phyloP scores from a whole-genome alignment of 2,888 invertebrate genomes.

The Acanthococcus lagerstroemiae region DNA sequence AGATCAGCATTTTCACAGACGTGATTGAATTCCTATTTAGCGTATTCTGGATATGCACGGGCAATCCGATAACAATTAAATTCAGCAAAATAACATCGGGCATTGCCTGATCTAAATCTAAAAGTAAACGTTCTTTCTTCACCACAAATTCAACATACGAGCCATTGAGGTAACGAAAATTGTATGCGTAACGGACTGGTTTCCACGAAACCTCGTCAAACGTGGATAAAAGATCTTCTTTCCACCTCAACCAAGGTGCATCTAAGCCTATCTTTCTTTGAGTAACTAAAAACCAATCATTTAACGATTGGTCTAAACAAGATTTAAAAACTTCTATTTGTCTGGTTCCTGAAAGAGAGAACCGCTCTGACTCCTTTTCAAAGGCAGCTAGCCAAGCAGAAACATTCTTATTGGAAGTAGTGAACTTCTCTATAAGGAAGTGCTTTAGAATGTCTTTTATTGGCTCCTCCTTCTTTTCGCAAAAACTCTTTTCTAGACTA shows the following conservation, averaged over 20 bases:
- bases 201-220: not conserved
- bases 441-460: too few relatives aligned
- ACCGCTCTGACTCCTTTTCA: not conserved
- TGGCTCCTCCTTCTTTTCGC: not conserved
- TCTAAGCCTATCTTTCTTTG: not conserved
- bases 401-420: not conserved
- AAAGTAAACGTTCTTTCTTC: not conserved
- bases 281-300: not conserved
- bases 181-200: not conserved
- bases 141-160: not conserved
- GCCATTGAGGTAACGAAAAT: not conserved
- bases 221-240: not conserved
- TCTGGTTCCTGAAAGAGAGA: not conserved
- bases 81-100: not conserved
- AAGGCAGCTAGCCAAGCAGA: not conserved
- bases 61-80: not conserved
- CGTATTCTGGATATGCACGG: not conserved
- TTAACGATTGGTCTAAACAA: not conserved
- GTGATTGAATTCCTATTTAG: not conserved
- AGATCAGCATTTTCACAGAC: not conserved
- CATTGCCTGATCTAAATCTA: not conserved
- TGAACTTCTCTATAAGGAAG: constrained; percentile 3
- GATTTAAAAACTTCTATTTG: not conserved
- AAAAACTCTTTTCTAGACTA: not conserved
- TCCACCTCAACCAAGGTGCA: not conserved